Evolutionary conservation across 2,888 invertebrate genomes (phyloP), one percentile per base, ranked within the genome.

Genomic region (Linnaemya vulpina): DNA sequence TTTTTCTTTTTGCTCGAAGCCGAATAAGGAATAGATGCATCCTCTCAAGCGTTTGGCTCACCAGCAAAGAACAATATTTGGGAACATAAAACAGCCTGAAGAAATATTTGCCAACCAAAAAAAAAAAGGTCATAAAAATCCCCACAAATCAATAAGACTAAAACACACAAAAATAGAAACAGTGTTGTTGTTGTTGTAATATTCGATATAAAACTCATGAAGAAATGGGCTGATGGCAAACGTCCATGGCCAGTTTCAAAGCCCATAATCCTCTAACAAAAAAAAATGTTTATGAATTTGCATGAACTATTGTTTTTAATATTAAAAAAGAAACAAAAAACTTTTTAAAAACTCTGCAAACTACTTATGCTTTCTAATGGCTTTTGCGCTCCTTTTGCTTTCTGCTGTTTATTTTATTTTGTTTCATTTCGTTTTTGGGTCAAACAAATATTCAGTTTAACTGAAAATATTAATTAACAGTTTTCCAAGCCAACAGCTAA

Each of bases 401-500:
- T 30, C 30, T 30, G 30, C 30, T 30, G 30, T n/a, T n/a, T n/a
- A n/a, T n/a, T n/a, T n/a, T n/a, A 30, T 3, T 2, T 30, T 30
- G 2, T 30, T 30, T 5, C 5, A 30, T 30, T 30, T 30, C 5
- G 2, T 30, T 30, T 30, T 30, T 30, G 5, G 30, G 30, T 30
- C 30, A 30, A 30, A 30, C 30, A 30, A 30, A 30, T 30, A 30
- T 3, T 30, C 0, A 55, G 35, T 51, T 10, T 51, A 17, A 40
- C 11, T 40, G 20, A 67, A 67, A 70, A 62, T 58, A 79, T 79
- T 73, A 79, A 73, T 79, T 79, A 73, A 79, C 46, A 73, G 4
- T 25, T 63, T 79, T 46, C 55, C 55, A 63, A 53, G 70, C 70
- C 78, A 70, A 78, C 30, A 53, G 25, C 17, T 17, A 71, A 38